These are phyloP conservation scores for Xylophagus ater DNA, from an alignment of 2,888 invertebrate genomes.

Conservation along the genomic window DNA sequence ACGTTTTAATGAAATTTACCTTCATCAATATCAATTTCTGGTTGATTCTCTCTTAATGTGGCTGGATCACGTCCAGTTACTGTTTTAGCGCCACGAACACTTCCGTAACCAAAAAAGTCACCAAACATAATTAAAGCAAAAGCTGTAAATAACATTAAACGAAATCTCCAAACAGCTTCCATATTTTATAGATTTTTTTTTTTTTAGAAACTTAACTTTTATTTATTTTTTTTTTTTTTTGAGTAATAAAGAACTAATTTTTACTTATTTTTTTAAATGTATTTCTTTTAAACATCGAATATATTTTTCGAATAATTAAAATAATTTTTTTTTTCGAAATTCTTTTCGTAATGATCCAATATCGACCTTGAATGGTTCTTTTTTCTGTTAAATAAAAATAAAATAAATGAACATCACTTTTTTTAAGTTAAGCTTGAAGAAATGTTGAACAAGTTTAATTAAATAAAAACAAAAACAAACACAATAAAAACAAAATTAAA, in stretches of 20 bases:
- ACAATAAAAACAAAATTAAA: too few relatives aligned
- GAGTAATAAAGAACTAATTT: background rate
- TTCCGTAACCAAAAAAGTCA: slow-evolving; percentile 36
- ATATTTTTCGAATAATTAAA: too few relatives aligned
- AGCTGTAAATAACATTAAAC: slow-evolving; percentile 34
- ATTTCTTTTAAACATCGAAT: too few relatives aligned
- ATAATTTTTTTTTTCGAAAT: too few relatives aligned
- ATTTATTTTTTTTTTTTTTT: background rate
- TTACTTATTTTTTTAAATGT: background rate
- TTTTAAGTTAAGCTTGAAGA: too few relatives aligned
- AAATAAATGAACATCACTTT: too few relatives aligned
- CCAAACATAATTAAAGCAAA: slow-evolving; percentile 36
- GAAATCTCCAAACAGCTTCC: slow-evolving; percentile 39
- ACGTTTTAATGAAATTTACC: slow-evolving; percentile 29
- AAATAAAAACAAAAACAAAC: too few relatives aligned
- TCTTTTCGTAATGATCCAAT: too few relatives aligned
- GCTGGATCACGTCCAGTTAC: slow-evolving; percentile 21
- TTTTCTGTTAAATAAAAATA: too few relatives aligned
- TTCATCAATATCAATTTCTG: slow-evolving; percentile 37
- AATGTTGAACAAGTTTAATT: too few relatives aligned
- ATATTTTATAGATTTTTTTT: slow-evolving; percentile 18
- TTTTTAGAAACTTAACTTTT: background rate
- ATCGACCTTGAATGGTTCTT: too few relatives aligned
- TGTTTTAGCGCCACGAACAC: slow-evolving; percentile 33
- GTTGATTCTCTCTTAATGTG: slow-evolving; percentile 35